Conservation (phyloP, 1,140 invertebrate species). For the Rhagoletis zephyria region DNA sequence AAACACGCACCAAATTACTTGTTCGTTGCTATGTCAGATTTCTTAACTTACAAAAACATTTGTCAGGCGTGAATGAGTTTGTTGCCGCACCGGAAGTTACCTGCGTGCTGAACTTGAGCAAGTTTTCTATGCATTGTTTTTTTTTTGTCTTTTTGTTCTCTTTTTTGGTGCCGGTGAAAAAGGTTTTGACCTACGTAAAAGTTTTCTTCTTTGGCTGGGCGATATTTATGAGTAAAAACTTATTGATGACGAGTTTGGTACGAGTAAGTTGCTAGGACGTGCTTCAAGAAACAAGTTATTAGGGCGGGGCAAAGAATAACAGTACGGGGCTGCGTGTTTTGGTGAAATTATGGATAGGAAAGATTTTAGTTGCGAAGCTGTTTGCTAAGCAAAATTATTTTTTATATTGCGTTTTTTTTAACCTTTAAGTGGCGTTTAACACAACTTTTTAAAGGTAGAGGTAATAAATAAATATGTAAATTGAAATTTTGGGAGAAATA, state of each 20-base stretch:
- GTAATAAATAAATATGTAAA: too few species aligned
- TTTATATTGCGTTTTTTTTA: too few species aligned
- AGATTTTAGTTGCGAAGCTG: too few species aligned
- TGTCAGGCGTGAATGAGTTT: neutral
- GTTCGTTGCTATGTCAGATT: neutral
- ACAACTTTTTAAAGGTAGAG: too few species aligned
- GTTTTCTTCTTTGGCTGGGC: neutral
- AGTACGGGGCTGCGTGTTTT: too few species aligned
- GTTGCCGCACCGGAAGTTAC: neutral
- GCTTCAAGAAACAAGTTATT: too few species aligned
- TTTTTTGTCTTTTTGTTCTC: neutral
- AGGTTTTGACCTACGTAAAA: neutral
- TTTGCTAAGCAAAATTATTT: too few species aligned
- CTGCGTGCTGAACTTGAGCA: constrained; percentile 17
- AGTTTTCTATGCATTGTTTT: neutral
- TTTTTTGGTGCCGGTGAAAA: neutral
- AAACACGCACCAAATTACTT: constrained; percentile 10
- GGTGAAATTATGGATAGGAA: too few species aligned
- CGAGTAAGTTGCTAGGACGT: neutral
- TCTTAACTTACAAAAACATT: neutral
- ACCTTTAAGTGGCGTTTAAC: too few species aligned
- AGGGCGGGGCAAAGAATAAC: too few species aligned
- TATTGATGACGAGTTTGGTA: neutral
- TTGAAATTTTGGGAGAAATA: too few species aligned
- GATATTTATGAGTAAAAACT: neutral